Evolutionary conservation across 2,888 invertebrate genomes (phyloP), one percentile per base, ranked within the genome.

Genomic region (Oasisia sp.): DNA sequence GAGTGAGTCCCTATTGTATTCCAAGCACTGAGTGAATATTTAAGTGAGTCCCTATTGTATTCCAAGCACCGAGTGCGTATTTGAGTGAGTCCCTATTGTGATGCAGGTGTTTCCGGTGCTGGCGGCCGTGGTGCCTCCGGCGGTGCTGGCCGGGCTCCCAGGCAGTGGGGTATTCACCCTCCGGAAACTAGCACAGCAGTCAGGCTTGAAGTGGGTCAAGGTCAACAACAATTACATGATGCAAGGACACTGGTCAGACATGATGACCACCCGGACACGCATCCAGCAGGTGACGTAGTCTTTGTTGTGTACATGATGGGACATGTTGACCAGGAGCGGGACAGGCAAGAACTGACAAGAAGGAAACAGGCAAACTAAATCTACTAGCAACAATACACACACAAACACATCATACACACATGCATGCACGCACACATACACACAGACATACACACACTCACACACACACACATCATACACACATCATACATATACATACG

Each of bases 71-170:
- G 74, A 3, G 74, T 74, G 27, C 0, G 14, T 74, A 27, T 74
- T 74, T 74, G 27, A 74, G 74, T n/a, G 27, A 19, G 74, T 74
- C 19, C 74, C n/a, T 19, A 27, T 74, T 74, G 74, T 74, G 14
- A 4, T 91, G n/a, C 50, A 91, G 91, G 50, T 91, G 50, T 91
- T 91, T n/a, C 45, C 91, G 4, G 32, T 91, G 44, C 44, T 91
- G 91, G 91, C 91, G 12, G 91, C 45, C 27, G 44, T 91, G 45
- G 45, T 91, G 12, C 50, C 91, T 19, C 32, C n/a, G 12, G 19
- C 27, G 45, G 45, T 91, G 45, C 27, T 91, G 91, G 44, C 44
- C 45, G 11, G n/a, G 32, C 32, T 91, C 27, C 91, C 91, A 12
- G 91, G 91, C 44, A 50, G 91, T 45, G 9, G 19, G 14, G 91